A percentile compares a stretch with the other conserved stretches of the same genome.
phyloP scores from a whole-genome alignment of 37 sponge, comb jelly and placozoan genomes.

The Ephydatia muelleri region DNA sequence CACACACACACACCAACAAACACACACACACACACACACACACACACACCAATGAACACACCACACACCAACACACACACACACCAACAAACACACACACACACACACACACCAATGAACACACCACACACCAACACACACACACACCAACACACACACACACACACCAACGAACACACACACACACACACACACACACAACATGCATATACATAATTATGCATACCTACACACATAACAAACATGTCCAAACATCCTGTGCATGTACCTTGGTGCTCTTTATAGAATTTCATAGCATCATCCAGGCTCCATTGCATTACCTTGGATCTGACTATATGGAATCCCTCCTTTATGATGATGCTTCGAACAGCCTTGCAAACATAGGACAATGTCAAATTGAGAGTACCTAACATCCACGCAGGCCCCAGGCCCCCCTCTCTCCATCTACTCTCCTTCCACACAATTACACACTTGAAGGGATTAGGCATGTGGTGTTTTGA shows the following conservation, averaged over 20 bases:
- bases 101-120: too few species aligned
- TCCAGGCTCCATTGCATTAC: constrained; percentile 13
- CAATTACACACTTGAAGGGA: too few species aligned
- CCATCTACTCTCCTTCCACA: too few species aligned
- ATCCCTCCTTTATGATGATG: constrained; percentile 40
- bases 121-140: too few species aligned
- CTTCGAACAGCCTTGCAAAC: constrained; percentile 36
- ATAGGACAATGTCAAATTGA: not conserved
- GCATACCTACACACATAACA: constrained; percentile 6
- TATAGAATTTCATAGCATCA: constrained; percentile 52
- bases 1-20: too few species aligned
- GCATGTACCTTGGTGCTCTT: constrained; percentile 54
- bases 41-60: too few species aligned
- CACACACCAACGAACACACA: constrained; percentile 33
- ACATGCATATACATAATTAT: constrained; percentile 17
- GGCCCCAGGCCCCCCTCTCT: too few species aligned
- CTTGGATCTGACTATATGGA: constrained; percentile 44
- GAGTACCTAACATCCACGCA: not conserved
- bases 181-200: constrained; percentile 51
- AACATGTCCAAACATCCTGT: not conserved
- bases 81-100: too few species aligned
- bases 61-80: too few species aligned
- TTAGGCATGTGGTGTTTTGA: too few species aligned
- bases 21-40: too few species aligned
- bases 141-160: constrained; percentile 46